Conservation (phyloP, 1,140 invertebrate species). For the Acromyrmex charruanus region DNA sequence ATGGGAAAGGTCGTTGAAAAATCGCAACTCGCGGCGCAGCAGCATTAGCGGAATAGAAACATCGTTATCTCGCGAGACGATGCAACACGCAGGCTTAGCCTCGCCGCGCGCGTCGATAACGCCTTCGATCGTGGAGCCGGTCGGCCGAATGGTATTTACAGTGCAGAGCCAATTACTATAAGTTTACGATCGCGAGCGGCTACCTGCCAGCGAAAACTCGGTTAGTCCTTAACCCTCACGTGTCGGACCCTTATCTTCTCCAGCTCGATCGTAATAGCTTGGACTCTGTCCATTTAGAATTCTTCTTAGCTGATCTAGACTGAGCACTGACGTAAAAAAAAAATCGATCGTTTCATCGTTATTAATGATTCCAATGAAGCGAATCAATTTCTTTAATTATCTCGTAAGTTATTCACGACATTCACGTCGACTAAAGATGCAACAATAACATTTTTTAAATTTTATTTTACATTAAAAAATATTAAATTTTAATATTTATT, state of each 20-base stretch:
- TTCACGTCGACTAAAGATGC: not conserved
- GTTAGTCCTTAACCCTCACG: conserved; percentile 38
- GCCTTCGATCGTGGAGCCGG: conserved; percentile 15
- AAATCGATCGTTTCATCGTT: not conserved
- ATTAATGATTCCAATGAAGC: not conserved
- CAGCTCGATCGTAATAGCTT: not conserved
- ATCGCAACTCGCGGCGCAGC: conserved; percentile 62
- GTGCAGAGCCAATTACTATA: conserved; percentile 43
- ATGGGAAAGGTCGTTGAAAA: conserved; percentile 82
- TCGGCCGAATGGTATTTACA: conserved; percentile 46
- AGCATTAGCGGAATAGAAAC: conserved; percentile 67
- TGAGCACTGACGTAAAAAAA: not conserved
- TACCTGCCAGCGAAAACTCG: conserved; percentile 44
- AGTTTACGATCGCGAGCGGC: conserved; percentile 35
- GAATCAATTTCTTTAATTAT: not conserved
- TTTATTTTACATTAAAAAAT: too few species aligned
- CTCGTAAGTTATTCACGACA: not conserved
- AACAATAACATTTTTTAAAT: too few species aligned
- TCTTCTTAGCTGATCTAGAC: not conserved
- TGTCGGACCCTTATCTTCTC: not conserved
- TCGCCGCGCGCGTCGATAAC: conserved; percentile 59
- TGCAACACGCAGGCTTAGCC: conserved; percentile 26
- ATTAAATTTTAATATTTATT: too few species aligned
- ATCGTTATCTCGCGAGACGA: conserved; percentile 60
- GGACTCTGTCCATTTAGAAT: not conserved